Conservation (phyloP, 2,113 vertebrate genomes). For the Pontoporia blainvillei region DNA sequence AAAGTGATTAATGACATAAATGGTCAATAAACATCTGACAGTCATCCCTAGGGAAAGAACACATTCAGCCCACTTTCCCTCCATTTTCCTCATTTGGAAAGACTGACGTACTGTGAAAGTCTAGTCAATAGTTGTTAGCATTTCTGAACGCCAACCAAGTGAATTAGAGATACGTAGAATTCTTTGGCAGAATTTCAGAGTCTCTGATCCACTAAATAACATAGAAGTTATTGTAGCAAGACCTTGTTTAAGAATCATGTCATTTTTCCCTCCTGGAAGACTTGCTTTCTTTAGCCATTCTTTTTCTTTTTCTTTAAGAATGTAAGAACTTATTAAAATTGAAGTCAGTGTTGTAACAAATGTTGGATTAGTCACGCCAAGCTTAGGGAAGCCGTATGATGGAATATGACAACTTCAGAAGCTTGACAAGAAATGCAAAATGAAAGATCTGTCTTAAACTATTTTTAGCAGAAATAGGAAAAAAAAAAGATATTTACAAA, state of each 20-base stretch:
- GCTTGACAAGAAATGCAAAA: constrained; percentile 30
- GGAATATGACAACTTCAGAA: not conserved
- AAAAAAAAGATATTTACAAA: not conserved
- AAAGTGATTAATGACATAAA: not conserved
- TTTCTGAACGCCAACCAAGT: constrained; percentile 9
- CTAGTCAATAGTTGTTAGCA: not conserved
- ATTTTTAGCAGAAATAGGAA: not conserved
- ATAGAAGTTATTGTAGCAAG: not conserved
- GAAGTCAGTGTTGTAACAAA: not conserved
- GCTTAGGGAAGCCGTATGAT: not conserved
- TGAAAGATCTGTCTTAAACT: not conserved
- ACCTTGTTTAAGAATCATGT: constrained; percentile 11
- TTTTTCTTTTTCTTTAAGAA: not conserved
- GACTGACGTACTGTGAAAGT: not conserved
- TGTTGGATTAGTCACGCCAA: constrained; percentile 12
- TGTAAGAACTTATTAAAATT: not conserved
- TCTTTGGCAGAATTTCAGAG: constrained; percentile 32
- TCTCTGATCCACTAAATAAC: not conserved
- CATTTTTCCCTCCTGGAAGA: constrained; percentile 2
- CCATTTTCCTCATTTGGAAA: constrained; percentile 36
- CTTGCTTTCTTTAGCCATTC: not conserved
- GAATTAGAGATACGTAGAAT: not conserved
- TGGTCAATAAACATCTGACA: not conserved
- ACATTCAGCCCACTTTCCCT: not conserved
- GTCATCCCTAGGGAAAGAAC: not conserved